Conservation (phyloP, 2,888 invertebrate genomes). For the Perdita meconis region DNA sequence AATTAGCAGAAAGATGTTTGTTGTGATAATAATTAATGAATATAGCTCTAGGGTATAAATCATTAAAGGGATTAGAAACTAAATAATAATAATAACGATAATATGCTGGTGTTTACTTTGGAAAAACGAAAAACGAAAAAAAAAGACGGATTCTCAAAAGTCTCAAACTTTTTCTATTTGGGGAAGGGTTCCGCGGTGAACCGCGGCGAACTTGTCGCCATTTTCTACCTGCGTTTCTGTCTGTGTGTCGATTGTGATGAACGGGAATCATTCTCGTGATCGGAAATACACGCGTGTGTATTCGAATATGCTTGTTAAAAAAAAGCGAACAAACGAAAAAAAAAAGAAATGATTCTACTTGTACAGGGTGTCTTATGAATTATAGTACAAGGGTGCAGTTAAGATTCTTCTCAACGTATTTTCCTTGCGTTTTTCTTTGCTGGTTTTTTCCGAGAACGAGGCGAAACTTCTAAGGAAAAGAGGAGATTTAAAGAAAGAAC, state of each 20-base stretch:
- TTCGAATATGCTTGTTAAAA: conserved; percentile 47
- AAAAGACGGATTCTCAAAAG: conserved; percentile 26
- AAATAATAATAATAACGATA: too few relatives aligned
- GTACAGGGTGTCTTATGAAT: conserved; percentile 58
- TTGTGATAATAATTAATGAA: conserved; percentile 83
- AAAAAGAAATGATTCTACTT: conserved; percentile 43
- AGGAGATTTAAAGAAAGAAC: background rate
- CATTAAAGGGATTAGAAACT: conserved; percentile 67
- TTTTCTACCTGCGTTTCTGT: conserved; percentile 55
- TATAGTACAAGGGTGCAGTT: conserved; percentile 58
- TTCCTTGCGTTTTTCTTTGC: conserved; percentile 8
- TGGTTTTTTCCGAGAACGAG: background rate
- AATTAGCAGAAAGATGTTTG: conserved; percentile 79
- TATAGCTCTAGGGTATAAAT: conserved; percentile 74
- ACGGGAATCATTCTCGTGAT: conserved; percentile 27
- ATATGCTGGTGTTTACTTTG: conserved; percentile 41
- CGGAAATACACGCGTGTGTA: conserved; percentile 18
- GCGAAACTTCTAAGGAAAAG: background rate
- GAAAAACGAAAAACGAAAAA: too few relatives aligned
- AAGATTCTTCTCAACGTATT: conserved; percentile 25
- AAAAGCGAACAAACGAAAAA: too few relatives aligned
- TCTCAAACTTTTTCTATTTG: conserved; percentile 55
- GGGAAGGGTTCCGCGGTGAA: conserved; percentile 27
- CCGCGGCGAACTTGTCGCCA: conserved; percentile 31
- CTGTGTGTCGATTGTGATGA: conserved; percentile 49